Conservation (phyloP, 1,140 invertebrate genomes). For the Diploscapter pachys region DNA sequence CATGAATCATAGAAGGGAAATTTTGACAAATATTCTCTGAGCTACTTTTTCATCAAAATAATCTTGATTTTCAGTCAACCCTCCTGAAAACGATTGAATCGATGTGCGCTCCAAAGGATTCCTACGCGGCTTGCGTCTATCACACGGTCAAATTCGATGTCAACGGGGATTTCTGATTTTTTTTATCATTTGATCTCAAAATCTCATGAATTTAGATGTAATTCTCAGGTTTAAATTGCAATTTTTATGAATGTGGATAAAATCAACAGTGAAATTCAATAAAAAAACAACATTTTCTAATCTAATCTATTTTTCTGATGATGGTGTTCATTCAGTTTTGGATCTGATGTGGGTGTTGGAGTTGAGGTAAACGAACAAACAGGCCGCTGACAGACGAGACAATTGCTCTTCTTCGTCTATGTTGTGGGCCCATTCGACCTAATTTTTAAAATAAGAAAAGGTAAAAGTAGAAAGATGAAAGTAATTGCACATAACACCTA, state of each 20-base stretch:
- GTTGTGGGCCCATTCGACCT: constrained; percentile 87
- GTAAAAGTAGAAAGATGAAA: not conserved
- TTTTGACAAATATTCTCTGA: too few species aligned
- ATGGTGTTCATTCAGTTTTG: not conserved
- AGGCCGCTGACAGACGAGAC: constrained; percentile 74
- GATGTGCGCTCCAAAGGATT: constrained; percentile 34
- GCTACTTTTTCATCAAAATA: too few species aligned
- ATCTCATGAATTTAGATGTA: not conserved
- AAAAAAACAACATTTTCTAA: not conserved
- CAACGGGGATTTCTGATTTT: constrained; percentile 25
- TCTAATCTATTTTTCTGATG: too few species aligned
- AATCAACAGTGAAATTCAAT: not conserved
- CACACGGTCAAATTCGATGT: constrained; percentile 44
- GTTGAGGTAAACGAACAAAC: constrained; percentile 48
- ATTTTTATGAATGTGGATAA: not conserved
- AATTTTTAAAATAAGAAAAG: constrained; percentile 15
- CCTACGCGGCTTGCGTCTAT: constrained; percentile 42
- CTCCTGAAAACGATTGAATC: constrained; percentile 36
- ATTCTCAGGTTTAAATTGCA: too few species aligned
- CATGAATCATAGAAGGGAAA: too few species aligned
- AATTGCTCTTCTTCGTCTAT: constrained; percentile 76
- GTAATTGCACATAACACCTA: not conserved
- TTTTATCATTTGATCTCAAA: constrained; percentile 3
- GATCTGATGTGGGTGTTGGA: constrained; percentile 26
- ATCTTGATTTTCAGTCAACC: constrained; percentile 1